Percentiles rank a stretch among this genome's conserved stretches.
phyloP scores from a whole-genome alignment of 2,113 vertebrate genomes.

The Phyllostomus discolor region DNA sequence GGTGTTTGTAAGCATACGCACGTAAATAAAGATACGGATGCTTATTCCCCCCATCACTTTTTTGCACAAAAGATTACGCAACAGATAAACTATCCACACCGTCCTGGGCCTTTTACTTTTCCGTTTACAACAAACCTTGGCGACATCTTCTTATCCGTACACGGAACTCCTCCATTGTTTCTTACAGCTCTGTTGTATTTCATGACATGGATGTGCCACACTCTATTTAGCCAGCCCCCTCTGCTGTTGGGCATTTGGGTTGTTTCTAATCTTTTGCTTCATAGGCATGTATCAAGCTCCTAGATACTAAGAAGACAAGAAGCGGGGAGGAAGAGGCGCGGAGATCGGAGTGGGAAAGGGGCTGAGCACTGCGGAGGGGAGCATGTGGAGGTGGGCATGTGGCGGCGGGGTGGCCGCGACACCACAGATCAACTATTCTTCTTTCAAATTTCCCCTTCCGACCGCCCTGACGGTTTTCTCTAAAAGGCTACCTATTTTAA shows the following conservation, averaged over 20 bases:
- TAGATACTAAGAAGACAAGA: slow-evolving; percentile 38
- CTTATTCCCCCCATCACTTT: background rate
- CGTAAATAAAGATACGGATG: background rate
- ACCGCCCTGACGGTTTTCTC: background rate
- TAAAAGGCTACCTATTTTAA: background rate
- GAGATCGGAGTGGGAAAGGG: background rate
- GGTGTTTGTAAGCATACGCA: background rate
- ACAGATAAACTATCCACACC: background rate
- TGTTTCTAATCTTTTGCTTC: slow-evolving; percentile 55
- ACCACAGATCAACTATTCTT: background rate
- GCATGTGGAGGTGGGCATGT: background rate
- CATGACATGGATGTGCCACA: slow-evolving; percentile 33
- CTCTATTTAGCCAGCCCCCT: slow-evolving; percentile 28
- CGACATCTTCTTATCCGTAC: slow-evolving; percentile 26
- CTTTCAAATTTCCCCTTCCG: background rate
- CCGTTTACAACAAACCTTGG: slow-evolving; percentile 13
- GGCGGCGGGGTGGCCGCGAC: background rate
- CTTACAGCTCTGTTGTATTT: slow-evolving; percentile 29
- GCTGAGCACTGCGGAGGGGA: rapidly evolving
- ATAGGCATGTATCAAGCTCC: slow-evolving; percentile 24
- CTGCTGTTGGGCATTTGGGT: slow-evolving; percentile 36
- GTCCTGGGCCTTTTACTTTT: slow-evolving; percentile 26
- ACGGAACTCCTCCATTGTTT: background rate
- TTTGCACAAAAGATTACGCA: slow-evolving; percentile 24
- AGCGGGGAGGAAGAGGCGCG: background rate